Evolutionary conservation across 2,113 vertebrate genomes (phyloP), one percentile per base, ranked within the genome.

Genomic region (Zeus faber): DNA sequence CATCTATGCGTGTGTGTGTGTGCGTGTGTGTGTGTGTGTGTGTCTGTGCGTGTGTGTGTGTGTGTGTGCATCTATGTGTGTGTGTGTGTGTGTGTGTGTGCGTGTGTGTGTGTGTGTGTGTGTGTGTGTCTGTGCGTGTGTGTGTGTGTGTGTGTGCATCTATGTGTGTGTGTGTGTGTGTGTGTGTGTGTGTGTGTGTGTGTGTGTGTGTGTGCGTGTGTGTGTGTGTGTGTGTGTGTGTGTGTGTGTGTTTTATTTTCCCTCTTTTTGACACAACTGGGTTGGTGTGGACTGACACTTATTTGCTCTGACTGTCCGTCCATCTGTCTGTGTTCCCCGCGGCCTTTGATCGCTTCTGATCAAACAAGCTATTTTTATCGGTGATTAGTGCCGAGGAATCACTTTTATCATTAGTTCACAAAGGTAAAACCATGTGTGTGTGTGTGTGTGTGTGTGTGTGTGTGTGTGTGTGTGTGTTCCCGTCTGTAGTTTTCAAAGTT

Each of bases 351-450:
- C 16, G 63, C 20, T n/a, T 18, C 20, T 81, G 81, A 84, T 84
- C 79, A 84, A 81, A 66, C 11, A 8, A 67, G 74, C 73, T 84
- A 84, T 84, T 84, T 84, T 65, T 62, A 54, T 69, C 57, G 39
- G 11, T 72, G 71, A 81, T 72, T 62, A 81, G 72, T 25, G 67
- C 73, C 69, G 17, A 73, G 62, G 67, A 81, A 58, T 63, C 65
- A 8, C 77, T 84, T 81, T 84, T 61, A 81, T 79, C 78, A 16
- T 43, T 21, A 1, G 56, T 59, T 45, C 62, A n/a, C 58, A 41
- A 37, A 37, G 33, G 33, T n/a, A 37, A 37, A 37, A 37, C 11
- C n/a, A 18, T 21, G 9, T 10, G 41, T 21, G 41, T 22, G 41
- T 21, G 18, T 44, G 18, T 21, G 45, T 66, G 59, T 56, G 65